Percentiles rank a stretch among this genome's conserved stretches.
phyloP scores from a whole-genome alignment of 2,888 invertebrate genomes.

The Troides helena region DNA sequence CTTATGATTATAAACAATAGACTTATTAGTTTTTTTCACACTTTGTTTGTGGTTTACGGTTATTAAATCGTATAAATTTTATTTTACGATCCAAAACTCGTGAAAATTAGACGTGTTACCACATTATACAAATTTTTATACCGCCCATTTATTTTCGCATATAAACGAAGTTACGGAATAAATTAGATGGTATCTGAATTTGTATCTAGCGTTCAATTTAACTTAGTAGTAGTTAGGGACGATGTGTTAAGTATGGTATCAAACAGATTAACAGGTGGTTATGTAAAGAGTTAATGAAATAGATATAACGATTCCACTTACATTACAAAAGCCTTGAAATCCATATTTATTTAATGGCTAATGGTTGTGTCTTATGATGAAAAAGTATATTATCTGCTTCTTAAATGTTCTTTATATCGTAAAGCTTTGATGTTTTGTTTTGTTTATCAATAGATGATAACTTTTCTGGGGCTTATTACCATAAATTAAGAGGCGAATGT shows the following conservation, averaged over 20 bases:
- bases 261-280: not conserved
- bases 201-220: not conserved
- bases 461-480: no score
- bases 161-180: not conserved
- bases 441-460: no score
- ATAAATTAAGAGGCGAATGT: no score
- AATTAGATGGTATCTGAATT: not conserved
- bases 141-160: constrained; percentile 1
- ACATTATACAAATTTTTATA: not conserved
- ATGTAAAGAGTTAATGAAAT: not conserved
- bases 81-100: not conserved
- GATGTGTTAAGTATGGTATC: not conserved
- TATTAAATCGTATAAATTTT: not conserved
- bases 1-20: not conserved
- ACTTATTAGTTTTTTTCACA: not conserved
- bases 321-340: not conserved
- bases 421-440: no score
- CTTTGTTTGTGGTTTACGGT: not conserved
- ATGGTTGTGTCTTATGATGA: not conserved
- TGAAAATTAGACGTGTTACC: not conserved
- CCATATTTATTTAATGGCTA: constrained; percentile 3
- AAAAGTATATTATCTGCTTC: no score
- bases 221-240: not conserved
- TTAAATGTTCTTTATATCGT: no score
- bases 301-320: not conserved